Conservation (phyloP, 2,888 invertebrate species). For the Lycaena phlaeas region DNA sequence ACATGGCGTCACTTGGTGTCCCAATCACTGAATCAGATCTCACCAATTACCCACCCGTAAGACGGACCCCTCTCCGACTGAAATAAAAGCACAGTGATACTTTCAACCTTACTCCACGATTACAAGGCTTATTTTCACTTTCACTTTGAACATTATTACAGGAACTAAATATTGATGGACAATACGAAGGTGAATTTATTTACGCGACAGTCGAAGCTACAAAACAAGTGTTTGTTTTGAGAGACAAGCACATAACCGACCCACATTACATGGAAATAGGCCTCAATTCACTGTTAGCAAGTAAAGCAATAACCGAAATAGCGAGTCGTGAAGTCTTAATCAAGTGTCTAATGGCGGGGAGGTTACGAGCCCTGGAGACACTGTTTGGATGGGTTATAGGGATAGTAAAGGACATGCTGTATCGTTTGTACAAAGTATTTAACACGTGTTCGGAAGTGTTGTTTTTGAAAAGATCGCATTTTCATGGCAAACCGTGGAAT, state of each 20-base stretch:
- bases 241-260: constrained; percentile 43
- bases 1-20: constrained; percentile 40
- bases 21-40: constrained; percentile 51
- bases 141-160: constrained; percentile 50
- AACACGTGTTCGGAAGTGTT: constrained; percentile 51
- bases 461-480: constrained; percentile 54
- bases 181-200: constrained; percentile 48
- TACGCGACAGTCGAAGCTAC: constrained; percentile 48
- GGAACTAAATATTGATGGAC: constrained; percentile 41
- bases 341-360: constrained; percentile 27
- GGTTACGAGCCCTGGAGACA: constrained; percentile 48
- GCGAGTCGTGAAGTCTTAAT: constrained; percentile 31
- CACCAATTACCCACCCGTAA: constrained; percentile 37
- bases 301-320: constrained; percentile 34
- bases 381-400: constrained; percentile 61
- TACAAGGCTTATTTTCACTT: constrained; percentile 54
- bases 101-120: constrained; percentile 54
- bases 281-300: constrained; percentile 34
- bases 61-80: constrained; percentile 42
- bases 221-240: constrained; percentile 22
- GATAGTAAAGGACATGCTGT: constrained; percentile 57
- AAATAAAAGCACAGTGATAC: constrained; percentile 43
- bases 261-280: constrained; percentile 45
- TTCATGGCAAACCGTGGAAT: constrained; percentile 57
- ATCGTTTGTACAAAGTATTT: constrained; percentile 58